phyloP scores from a whole-genome alignment of 1,140 invertebrate species.

The Trachymyrmex cornetzi region DNA sequence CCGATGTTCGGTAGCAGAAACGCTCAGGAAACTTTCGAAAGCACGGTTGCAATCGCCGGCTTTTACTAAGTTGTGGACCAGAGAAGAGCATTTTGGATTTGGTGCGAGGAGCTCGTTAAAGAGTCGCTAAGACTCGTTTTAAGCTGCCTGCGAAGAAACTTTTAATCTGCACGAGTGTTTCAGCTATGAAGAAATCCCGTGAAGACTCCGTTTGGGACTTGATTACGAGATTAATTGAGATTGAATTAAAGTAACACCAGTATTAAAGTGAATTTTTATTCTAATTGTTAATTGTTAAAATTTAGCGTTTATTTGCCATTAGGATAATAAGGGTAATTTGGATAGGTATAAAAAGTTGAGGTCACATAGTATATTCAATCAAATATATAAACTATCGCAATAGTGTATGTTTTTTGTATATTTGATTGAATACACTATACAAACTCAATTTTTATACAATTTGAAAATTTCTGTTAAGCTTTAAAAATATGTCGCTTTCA shows the following conservation, averaged over 20 bases:
- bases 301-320: background rate
- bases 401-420: too few species aligned
- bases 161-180: constrained; percentile 53
- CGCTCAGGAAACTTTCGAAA: constrained; percentile 65
- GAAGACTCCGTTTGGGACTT: constrained; percentile 53
- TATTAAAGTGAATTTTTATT: constrained; percentile 1
- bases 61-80: constrained; percentile 54
- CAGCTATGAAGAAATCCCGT: constrained; percentile 43
- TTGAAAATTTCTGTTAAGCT: too few species aligned
- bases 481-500: too few species aligned
- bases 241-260: constrained; percentile 49
- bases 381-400: too few species aligned
- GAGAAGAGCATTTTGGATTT: constrained; percentile 54
- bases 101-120: constrained; percentile 57
- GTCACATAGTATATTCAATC: too few species aligned
- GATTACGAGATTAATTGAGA: constrained; percentile 59
- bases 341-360: too few species aligned
- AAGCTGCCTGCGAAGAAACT: constrained; percentile 43
- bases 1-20: constrained; percentile 58
- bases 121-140: constrained; percentile 60
- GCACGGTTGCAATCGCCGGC: constrained; percentile 62
- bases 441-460: too few species aligned
- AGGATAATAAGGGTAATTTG: too few species aligned
- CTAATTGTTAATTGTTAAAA: constrained; percentile 4
- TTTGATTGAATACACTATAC: too few species aligned